Evolutionary conservation across 2,797 vertebrate genomes (phyloP).

Genomic region (Aplochiton taeniatus): DNA sequence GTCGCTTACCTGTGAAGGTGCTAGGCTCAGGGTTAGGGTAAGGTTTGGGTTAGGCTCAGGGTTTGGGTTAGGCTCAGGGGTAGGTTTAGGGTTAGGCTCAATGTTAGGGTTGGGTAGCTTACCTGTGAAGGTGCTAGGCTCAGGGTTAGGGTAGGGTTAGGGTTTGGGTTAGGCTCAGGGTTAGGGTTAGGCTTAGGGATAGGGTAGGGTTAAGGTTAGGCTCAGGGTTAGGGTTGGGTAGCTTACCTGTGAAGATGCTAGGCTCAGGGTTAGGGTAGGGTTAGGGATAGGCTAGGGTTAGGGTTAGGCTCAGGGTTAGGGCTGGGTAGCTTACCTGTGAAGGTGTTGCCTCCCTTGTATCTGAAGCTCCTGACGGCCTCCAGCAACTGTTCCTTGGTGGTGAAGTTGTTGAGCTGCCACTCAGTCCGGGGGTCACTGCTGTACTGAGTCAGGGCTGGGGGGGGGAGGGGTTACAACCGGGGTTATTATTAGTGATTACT

Average conservation of each 20-base stretch:
- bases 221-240: too few relatives aligned
- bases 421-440: conserved; percentile 91
- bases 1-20: conserved; percentile 68
- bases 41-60: conserved; percentile 20
- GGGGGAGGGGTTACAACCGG: too few relatives aligned
- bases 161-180: too few relatives aligned
- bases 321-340: conserved; percentile 87
- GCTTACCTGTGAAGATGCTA: conserved; percentile 74
- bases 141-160: background rate
- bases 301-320: too few relatives aligned
- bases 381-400: conserved; percentile 81
- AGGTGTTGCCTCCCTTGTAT: conserved; percentile 94
- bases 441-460: conserved; percentile 90
- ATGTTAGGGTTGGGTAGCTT: background rate
- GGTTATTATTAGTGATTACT: too few relatives aligned
- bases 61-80: too few relatives aligned
- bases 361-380: conserved; percentile 80
- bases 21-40: conserved; percentile 40
- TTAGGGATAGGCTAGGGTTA: too few relatives aligned
- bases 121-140: conserved; percentile 46
- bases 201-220: too few relatives aligned
- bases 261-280: background rate
- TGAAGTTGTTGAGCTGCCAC: conserved; percentile 88
- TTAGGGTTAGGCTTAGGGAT: too few relatives aligned
- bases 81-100: too few relatives aligned